Percentiles rank a stretch among this genome's conserved stretches.
phyloP scores from a whole-genome alignment of 2,797 vertebrate species.

The Sebastolobus alascanus region DNA sequence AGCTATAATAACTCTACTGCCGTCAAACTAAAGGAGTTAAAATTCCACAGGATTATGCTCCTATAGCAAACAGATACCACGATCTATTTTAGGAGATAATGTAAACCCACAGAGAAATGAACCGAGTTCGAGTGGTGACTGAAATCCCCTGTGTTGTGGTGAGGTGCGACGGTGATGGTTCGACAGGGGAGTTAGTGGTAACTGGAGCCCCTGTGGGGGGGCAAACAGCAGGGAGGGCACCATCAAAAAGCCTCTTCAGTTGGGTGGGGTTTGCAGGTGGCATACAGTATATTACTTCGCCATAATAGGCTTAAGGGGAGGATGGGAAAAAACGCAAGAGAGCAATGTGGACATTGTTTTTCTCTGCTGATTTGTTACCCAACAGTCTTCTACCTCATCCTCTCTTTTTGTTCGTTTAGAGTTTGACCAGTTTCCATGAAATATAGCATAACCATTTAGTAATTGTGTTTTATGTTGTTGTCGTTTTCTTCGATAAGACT shows the following conservation, averaged over 20 bases:
- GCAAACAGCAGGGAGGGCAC: slow-evolving; percentile 46
- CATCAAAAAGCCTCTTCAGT: slow-evolving; percentile 64
- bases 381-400: slow-evolving; percentile 16
- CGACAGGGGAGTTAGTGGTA: slow-evolving; percentile 51
- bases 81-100: slow-evolving; percentile 56
- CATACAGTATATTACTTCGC: slow-evolving; percentile 36
- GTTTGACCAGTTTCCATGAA: slow-evolving; percentile 45
- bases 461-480: slow-evolving; percentile 46
- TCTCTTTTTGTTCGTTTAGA: slow-evolving; percentile 36
- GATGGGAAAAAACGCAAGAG: not conserved
- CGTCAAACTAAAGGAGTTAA: slow-evolving; percentile 10
- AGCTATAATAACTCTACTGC: not conserved
- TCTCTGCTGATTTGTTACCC: slow-evolving; percentile 43
- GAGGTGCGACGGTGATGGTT: slow-evolving; percentile 52
- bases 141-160: slow-evolving; percentile 54
- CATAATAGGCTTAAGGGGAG: slow-evolving; percentile 38
- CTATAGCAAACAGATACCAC: slow-evolving; percentile 14
- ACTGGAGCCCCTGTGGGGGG: slow-evolving; percentile 58
- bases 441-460: slow-evolving; percentile 41
- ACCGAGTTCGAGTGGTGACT: slow-evolving; percentile 36
- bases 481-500: slow-evolving; percentile 43
- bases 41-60: slow-evolving; percentile 1
- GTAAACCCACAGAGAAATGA: slow-evolving; percentile 48
- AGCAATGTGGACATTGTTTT: slow-evolving; percentile 55
- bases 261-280: slow-evolving; percentile 72